Conservation (phyloP, 1,140 invertebrate genomes). For the Steinernema feltiae region DNA sequence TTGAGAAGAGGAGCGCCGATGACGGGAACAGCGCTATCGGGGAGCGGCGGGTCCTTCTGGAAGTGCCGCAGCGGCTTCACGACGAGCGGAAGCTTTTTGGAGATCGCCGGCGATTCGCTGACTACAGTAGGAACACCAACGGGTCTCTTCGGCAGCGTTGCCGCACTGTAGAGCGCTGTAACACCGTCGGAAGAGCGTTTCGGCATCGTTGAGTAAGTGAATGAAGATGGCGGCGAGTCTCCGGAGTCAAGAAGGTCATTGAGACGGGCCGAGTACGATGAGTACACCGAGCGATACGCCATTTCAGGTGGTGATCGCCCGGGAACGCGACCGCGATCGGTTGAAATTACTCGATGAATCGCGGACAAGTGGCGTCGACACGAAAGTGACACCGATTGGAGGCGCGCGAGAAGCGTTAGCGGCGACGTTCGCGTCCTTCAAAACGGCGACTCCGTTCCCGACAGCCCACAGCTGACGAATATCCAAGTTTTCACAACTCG, state of each 20-base stretch:
- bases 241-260: background rate
- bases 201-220: background rate
- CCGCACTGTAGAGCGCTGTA: too few species aligned
- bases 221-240: background rate
- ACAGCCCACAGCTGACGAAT: background rate
- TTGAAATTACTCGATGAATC: conserved; percentile 5
- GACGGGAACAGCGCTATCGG: background rate
- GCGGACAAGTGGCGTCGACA: background rate
- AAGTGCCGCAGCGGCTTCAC: conserved; percentile 19
- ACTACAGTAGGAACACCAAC: background rate
- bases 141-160: too few species aligned
- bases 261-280: background rate
- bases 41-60: background rate
- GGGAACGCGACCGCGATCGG: background rate
- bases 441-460: background rate
- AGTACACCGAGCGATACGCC: conserved; percentile 1
- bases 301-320: background rate
- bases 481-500: conserved; percentile 1
- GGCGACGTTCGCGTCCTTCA: background rate
- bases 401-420: background rate
- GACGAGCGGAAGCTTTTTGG: conserved; percentile 21
- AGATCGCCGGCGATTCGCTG: conserved; percentile 3
- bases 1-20: background rate
- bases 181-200: background rate
- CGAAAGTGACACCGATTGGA: conserved; percentile 12